phyloP scores from a whole-genome alignment of 2,113 vertebrate genomes.

The Vidua macroura region DNA sequence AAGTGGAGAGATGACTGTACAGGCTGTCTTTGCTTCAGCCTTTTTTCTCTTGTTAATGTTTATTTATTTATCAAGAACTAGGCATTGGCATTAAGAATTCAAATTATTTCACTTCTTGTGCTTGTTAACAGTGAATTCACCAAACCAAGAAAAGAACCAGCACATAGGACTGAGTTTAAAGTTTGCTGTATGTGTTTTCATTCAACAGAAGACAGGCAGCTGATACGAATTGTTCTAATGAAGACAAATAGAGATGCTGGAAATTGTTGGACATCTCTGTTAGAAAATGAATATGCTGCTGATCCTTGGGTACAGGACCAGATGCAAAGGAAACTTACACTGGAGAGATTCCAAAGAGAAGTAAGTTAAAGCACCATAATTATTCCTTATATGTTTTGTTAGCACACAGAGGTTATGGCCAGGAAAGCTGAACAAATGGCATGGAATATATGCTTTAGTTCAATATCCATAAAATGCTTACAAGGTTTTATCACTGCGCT shows the following conservation, averaged over 20 bases:
- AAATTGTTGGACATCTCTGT: conserved; percentile 93
- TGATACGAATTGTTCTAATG: conserved; percentile 90
- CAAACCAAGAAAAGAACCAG: background rate
- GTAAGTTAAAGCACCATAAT: conserved; percentile 60
- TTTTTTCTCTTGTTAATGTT: background rate
- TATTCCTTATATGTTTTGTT: background rate
- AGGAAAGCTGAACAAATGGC: background rate
- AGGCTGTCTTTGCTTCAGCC: background rate
- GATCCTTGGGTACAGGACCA: conserved; percentile 96
- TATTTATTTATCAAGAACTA: background rate
- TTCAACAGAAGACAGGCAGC: conserved; percentile 88
- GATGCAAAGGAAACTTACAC: conserved; percentile 96
- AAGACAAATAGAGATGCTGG: conserved; percentile 94
- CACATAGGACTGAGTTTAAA: background rate
- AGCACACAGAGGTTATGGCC: background rate
- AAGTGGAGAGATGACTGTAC: background rate
- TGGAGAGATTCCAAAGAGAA: conserved; percentile 96
- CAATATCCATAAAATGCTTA: accelerated
- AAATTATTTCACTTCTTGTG: background rate
- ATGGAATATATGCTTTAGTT: background rate
- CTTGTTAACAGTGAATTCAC: background rate
- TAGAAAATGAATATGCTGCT: conserved; percentile 90
- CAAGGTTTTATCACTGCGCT: background rate
- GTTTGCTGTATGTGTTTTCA: background rate
- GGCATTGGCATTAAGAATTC: background rate